Percentiles rank a stretch among this genome's conserved stretches.
Conservation (phyloP, 1,140 invertebrate genomes). For the Anagrus nilaparvatae region DNA sequence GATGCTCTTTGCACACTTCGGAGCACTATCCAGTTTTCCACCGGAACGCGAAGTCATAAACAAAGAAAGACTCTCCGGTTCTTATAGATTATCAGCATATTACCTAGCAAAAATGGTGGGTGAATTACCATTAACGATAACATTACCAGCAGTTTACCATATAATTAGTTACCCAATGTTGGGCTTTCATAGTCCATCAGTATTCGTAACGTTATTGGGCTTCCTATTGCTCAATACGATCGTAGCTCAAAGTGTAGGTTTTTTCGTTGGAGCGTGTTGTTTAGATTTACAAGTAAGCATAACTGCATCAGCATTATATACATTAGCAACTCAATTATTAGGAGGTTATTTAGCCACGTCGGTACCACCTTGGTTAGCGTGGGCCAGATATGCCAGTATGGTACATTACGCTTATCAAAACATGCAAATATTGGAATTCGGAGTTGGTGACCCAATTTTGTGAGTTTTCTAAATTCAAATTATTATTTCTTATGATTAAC, state of each 20-base stretch:
- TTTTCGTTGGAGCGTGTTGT: constrained; percentile 73
- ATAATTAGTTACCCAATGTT: constrained; percentile 72
- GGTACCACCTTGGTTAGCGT: constrained; percentile 68
- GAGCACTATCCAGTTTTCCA: constrained; percentile 71
- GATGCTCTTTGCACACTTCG: constrained; percentile 78
- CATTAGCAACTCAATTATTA: constrained; percentile 69
- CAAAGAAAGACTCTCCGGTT: constrained; percentile 71
- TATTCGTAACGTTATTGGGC: constrained; percentile 61
- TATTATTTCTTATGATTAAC: neutral
- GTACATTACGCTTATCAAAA: constrained; percentile 79
- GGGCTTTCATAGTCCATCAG: constrained; percentile 49
- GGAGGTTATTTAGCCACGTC: constrained; percentile 73
- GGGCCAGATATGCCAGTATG: constrained; percentile 70
- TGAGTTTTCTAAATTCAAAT: constrained; percentile 38
- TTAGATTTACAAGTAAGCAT: constrained; percentile 73
- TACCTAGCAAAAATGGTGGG: constrained; percentile 80
- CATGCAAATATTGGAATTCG: constrained; percentile 77
- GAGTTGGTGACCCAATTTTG: constrained; percentile 57
- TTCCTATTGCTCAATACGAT: constrained; percentile 69
- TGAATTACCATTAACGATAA: constrained; percentile 67
- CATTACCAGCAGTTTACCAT: constrained; percentile 69
- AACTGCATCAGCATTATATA: constrained; percentile 70
- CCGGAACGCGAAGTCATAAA: constrained; percentile 72
- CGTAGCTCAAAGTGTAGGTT: constrained; percentile 72
- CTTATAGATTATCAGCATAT: constrained; percentile 75